These are phyloP conservation scores for Stenolophus ochropezus DNA, from an alignment of 2,888 invertebrate genomes.

Conservation along the genomic window DNA sequence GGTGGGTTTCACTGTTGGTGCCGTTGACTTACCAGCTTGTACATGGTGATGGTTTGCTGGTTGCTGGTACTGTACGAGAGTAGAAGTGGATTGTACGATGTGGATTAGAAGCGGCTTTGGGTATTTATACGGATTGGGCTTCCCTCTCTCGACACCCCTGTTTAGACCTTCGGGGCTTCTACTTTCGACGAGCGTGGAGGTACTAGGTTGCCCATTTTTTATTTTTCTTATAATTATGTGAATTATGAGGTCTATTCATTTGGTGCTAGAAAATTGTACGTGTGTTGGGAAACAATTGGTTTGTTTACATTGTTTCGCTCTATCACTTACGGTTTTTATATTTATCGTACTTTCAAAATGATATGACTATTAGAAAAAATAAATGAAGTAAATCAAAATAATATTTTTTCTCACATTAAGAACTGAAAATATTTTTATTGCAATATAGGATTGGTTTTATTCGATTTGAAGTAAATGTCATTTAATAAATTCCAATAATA, in stretches of 20 bases:
- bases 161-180: conserved; percentile 45
- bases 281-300: background rate
- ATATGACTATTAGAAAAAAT: no score
- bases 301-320: no score
- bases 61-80: conserved; percentile 53
- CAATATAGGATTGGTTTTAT: no score
- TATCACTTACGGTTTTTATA: no score
- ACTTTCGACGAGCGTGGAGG: conserved; percentile 52
- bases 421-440: no score
- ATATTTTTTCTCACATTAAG: no score
- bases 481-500: no score
- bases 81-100: conserved; percentile 51
- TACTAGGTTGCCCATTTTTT: conserved; percentile 1
- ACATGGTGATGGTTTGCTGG: conserved; percentile 56
- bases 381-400: no score
- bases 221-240: conserved; percentile 20
- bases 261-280: background rate
- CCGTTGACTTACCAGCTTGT: conserved; percentile 55
- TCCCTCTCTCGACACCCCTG: conserved; percentile 55
- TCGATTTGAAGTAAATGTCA: no score
- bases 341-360: no score
- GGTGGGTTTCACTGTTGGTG: background rate
- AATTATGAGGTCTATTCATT: conserved; percentile 11
- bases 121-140: conserved; percentile 53
- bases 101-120: conserved; percentile 4